phyloP scores from a whole-genome alignment of 53 echinoderm and acorn worm genomes.

The Henricia sp. region DNA sequence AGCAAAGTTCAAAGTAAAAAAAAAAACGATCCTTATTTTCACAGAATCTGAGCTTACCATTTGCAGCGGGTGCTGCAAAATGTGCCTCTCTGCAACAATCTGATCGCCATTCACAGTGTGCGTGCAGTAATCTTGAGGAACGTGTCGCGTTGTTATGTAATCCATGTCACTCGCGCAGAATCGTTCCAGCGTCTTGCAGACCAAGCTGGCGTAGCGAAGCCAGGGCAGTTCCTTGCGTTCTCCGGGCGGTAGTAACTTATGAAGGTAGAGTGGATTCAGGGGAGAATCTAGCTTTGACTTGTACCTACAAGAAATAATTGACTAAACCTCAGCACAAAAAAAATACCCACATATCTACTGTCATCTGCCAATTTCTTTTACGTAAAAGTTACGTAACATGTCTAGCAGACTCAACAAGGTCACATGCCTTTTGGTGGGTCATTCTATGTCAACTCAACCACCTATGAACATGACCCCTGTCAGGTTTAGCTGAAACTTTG shows the following conservation, averaged over 20 bases:
- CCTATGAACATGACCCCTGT: too few species aligned
- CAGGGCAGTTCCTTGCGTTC: conserved; percentile 40
- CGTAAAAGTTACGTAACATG: neutral
- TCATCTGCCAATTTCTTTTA: neutral
- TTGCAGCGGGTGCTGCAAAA: conserved; percentile 37
- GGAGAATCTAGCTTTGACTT: conserved; percentile 44
- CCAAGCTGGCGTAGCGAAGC: conserved; percentile 70
- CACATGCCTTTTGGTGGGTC: too few species aligned
- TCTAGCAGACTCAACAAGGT: too few species aligned
- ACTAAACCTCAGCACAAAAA: too few species aligned
- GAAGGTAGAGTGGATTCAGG: conserved; percentile 69
- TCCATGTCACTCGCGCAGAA: conserved; percentile 76
- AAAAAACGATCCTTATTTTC: too few species aligned
- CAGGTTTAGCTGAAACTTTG: too few species aligned
- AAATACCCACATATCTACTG: neutral
- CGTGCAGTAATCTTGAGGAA: conserved; percentile 39
- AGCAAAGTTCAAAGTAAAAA: too few species aligned
- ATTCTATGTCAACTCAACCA: neutral
- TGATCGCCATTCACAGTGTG: neutral
- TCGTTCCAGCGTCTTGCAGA: conserved; percentile 65
- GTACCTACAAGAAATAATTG: conserved; percentile 66
- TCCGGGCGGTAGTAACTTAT: conserved; percentile 46
- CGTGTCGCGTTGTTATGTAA: conserved; percentile 81
- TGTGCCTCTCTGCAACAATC: neutral
- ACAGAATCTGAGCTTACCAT: conserved; percentile 59